phyloP scores from a whole-genome alignment of 2,888 invertebrate species.

The Drosophila suboccidentalis region DNA sequence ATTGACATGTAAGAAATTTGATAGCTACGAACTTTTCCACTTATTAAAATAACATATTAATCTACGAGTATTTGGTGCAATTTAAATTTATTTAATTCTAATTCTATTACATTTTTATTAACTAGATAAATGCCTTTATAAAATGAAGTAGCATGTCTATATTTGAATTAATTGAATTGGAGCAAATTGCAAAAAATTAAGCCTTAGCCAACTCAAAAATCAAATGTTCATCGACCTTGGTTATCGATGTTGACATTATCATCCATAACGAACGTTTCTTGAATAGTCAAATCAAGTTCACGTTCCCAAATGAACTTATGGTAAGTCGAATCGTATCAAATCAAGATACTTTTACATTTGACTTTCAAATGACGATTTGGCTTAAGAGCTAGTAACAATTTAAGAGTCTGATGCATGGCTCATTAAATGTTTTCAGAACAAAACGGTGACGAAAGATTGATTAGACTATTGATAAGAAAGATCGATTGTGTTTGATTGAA shows the following conservation, averaged over 20 bases:
- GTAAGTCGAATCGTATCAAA: conserved; percentile 39
- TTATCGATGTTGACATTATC: conserved; percentile 39
- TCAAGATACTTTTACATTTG: conserved; percentile 67
- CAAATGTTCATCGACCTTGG: conserved; percentile 49
- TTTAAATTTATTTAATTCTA: not conserved
- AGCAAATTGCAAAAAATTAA: conserved; percentile 10
- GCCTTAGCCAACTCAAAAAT: conserved; percentile 14
- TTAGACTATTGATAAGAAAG: conserved; percentile 16
- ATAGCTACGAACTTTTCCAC: not conserved
- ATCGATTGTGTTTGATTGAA: not conserved
- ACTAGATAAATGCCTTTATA: conserved; percentile 17
- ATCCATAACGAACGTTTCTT: conserved; percentile 52
- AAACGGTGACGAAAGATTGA: conserved; percentile 36
- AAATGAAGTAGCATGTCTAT: conserved; percentile 21
- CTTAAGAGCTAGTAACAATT: conserved; percentile 23
- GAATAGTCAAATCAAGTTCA: conserved; percentile 59
- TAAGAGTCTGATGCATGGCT: conserved; percentile 23
- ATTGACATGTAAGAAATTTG: not conserved
- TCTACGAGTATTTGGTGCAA: too few species aligned
- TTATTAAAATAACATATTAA: too few species aligned
- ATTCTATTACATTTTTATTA: not conserved
- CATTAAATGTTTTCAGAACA: conserved; percentile 5
- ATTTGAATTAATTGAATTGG: conserved; percentile 37
- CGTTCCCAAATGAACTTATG: conserved; percentile 43
- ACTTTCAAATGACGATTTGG: conserved; percentile 58